Evolutionary conservation across 2,797 vertebrate genomes (phyloP), one percentile per base, ranked within the genome.

Genomic region (Streptopelia turtur): DNA sequence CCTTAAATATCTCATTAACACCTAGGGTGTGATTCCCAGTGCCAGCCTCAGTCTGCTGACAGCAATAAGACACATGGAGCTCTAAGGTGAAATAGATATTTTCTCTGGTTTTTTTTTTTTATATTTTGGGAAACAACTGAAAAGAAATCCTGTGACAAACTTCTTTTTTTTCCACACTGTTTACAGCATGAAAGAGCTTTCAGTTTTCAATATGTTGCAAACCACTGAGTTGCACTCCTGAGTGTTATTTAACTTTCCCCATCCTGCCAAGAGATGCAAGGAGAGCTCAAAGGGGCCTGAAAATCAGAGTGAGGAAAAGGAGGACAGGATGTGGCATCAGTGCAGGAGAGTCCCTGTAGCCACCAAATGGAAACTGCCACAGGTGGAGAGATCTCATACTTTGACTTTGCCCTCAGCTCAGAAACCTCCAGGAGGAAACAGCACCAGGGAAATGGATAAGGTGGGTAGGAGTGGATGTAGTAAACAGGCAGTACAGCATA

Each of bases 1-100:
- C 64, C 64, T 89, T 77, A 84, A 92, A 85, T 76, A 82, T 50
- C 66, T 90, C 31, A 88, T 79, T 90, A 93, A 63, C 63, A 92
- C 49, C 91, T 88, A 90, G 50, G 52, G 33, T 75, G 64, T 65
- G 45, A 94, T 80, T 84, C 66, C 35, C 49, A 84, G 82, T 0
- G 0, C 53, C 72, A 91, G 47, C 33, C n/a, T 85, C 37, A 33
- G 15, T 39, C 30, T 52, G 60, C 39, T 79, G 55, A 72, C 13
- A 81, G 64, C 57, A 86, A 33, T 8, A 47, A 90, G 61, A 49
- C 33, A 66, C 41, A 15, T 3, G 24, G 13, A 64, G 13, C 43
- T 87, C n/a, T 79, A 87, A 88, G 39, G 11, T 45, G 25, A 93
- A 90, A 63, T 30, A 5, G 20, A 2, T 55, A 37, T 56, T 92